Evolutionary conservation across 2,888 invertebrate genomes (phyloP), one percentile per base, ranked within the genome.

Genomic region (Metacarcinus magister): DNA sequence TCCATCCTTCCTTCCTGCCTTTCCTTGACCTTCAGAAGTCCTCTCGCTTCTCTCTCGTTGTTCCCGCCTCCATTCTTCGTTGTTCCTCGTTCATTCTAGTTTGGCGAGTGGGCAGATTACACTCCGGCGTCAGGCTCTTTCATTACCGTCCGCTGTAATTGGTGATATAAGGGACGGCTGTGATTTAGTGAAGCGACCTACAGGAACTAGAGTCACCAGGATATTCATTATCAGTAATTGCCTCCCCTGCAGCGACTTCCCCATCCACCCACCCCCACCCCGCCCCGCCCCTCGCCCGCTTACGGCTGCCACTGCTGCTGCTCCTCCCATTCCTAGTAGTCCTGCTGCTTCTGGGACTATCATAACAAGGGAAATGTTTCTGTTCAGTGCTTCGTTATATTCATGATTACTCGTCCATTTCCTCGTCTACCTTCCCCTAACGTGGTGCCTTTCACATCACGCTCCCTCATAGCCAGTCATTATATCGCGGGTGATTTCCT

Each of bases 131-230:
- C 19, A 7, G n/a, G 7, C 67, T 67, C 67, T 67, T 67, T 67
- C 67, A 67, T 67, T 67, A 67, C 67, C 67, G 67, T 23, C n/a
- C 4, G 23, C 67, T n/a, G 67, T 67, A 67, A 67, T 67, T 67
- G 67, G 67, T 67, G 67, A 67, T 67, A 67, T 67, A 67, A 67
- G 67, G 67, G 67, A 67, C 67, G 67, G n/a, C 67, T 67, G 67
- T 67, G 67, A 67, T 67, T 67, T 67, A 67, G 19, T 67, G 67
- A 67, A n/a, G 67, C 67, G 67, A 67, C 67, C 67, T 67, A 67
- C 67, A 67, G 67, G 67, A 67, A 67, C 67, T 23, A 67, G 67
- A 67, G 67, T 67, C 67, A n/a, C 67, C 67, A n/a, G 67, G 67
- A n/a, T 67, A 67, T 67, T 67, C 67, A 67, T 67, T 67, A 67